These are phyloP conservation scores for Tetranychus urticae DNA, from an alignment of 1,140 invertebrate species.

Conservation along the genomic window DNA sequence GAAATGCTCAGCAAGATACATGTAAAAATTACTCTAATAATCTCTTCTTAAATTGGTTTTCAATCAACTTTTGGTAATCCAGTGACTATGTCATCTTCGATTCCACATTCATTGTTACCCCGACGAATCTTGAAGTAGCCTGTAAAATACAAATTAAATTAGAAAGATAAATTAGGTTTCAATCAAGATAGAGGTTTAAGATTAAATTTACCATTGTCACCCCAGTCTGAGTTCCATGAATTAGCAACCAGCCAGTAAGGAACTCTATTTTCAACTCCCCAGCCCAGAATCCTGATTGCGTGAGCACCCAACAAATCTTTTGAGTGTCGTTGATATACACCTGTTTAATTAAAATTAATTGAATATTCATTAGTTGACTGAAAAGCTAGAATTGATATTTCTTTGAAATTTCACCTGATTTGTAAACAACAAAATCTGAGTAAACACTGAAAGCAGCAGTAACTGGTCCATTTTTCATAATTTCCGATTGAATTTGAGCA, in stretches of 20 bases:
- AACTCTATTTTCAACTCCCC: slow-evolving; percentile 3
- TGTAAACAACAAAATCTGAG: slow-evolving; percentile 61
- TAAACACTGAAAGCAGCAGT: slow-evolving; percentile 76
- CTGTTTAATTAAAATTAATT: not conserved
- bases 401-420: slow-evolving; percentile 31
- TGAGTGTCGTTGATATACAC: not conserved
- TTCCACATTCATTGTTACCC: no score
- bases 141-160: no score
- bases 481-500: slow-evolving; percentile 47
- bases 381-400: not conserved
- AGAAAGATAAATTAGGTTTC: no score
- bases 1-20: no score
- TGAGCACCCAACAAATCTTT: slow-evolving; percentile 2
- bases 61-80: no score
- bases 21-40: no score
- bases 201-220: slow-evolving; percentile 13
- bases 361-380: not conserved
- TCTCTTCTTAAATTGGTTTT: no score
- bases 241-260: slow-evolving; percentile 17
- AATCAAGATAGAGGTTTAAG: no score
- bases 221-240: slow-evolving; percentile 20
- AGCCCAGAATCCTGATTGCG: slow-evolving; percentile 10
- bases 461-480: slow-evolving; percentile 66
- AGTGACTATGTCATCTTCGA: no score
- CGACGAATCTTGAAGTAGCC: no score